Percentiles rank a stretch among this genome's conserved stretches.
These are phyloP conservation scores for Doris montereyensis DNA, from an alignment of 2,888 invertebrate genomes.

Conservation along the genomic window DNA sequence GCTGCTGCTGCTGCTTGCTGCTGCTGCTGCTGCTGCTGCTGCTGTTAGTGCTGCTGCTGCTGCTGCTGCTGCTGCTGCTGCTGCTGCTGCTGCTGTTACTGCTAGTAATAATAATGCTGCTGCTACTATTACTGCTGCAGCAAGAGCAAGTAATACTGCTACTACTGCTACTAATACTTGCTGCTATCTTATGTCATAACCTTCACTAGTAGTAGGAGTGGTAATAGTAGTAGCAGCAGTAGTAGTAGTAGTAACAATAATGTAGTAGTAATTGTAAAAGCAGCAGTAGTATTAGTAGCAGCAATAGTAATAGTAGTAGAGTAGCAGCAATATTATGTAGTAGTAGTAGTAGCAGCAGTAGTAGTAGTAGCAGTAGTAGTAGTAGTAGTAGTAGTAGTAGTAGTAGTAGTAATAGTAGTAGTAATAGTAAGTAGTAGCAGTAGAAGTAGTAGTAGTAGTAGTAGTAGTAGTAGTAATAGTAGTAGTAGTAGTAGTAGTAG, in stretches of 20 bases:
- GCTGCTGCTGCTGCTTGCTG: no score
- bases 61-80: background rate
- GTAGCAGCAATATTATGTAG: no score
- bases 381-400: background rate
- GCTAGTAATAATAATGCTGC: no score
- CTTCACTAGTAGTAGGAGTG: background rate
- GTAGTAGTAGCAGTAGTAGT: background rate
- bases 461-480: background rate
- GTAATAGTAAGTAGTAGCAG: slow-evolving; percentile 43
- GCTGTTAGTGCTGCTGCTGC: background rate
- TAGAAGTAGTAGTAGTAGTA: background rate
- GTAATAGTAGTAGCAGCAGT: background rate
- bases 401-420: background rate
- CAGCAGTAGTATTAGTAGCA: background rate
- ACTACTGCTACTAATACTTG: no score
- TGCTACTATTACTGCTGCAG: no score
- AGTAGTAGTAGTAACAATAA: background rate
- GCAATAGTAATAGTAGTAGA: background rate
- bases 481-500: background rate
- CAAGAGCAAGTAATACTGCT: no score
- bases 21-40: no score
- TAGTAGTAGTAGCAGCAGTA: background rate
- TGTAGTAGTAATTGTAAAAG: background rate
- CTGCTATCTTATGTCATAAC: no score
- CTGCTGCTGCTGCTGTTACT: background rate